Evolutionary conservation across 2,113 vertebrate species (phyloP), one percentile per base, ranked within the genome.

Genomic region (Pseudorectes ferrugineus): DNA sequence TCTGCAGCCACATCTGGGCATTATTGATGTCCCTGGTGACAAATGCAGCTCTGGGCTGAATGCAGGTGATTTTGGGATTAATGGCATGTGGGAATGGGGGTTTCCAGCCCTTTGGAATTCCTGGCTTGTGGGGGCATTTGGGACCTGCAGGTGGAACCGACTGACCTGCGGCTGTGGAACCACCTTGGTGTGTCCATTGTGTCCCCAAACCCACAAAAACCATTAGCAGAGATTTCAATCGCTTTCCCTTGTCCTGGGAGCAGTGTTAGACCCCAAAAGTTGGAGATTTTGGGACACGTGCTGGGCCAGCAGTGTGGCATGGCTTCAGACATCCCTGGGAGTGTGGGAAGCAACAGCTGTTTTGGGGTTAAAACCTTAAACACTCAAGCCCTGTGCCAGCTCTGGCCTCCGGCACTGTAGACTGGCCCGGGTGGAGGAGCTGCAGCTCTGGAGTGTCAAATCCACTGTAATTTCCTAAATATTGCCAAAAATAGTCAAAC

Each of bases 401-500:
- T 83, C 78, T 75, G 63, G 87, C 62, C 40, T 75, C 29, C 20
- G 3, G 87, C 70, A 5, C 38, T 42, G 42, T 4, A 33, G 58
- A 11, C 18, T 8, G 45, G 52, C 52, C 58, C 3, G 17, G n/a
- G 38, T 17, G 54, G 70, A 68, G 87, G 40, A 89, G 78, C 46
- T 46, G 35, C 38, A 31, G 78, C 78, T 83, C 71, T 23, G 25
- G 35, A 31, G 87, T 26, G 35, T 49, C 0, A 4, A 76, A 76
- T 55, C 55, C 63, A 35, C 42, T 83, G 12, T 61, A 70, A 62
- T 89, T 89, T 48, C 88, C 88, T 62, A 83, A 83, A 89, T 83
- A 89, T 89, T 89, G 79, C 88, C 88, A 89, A 89, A 89, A 89
- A 89, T 89, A 89, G 88, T 89, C 79, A 89, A 76, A 70, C 55